Conservation (phyloP, 2,113 vertebrate species). For the Engystomops pustulosus region DNA sequence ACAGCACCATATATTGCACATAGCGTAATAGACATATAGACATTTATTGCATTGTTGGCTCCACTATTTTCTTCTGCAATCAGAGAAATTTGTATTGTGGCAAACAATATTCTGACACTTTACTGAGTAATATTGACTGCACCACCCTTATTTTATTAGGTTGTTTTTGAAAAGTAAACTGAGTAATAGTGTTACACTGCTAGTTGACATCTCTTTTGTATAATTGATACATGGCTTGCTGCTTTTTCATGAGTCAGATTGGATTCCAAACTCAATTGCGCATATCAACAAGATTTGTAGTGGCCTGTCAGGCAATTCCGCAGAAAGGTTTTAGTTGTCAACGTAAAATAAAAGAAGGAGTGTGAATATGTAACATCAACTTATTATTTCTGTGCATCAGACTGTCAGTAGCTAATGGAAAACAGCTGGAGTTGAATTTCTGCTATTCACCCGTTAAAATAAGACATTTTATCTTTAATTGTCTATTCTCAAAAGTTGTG, state of each 20-base stretch:
- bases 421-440: constrained; percentile 34
- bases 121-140: constrained; percentile 37
- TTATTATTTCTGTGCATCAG: constrained; percentile 52
- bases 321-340: constrained; percentile 53
- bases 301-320: constrained; percentile 44
- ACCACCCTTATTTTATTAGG: constrained; percentile 33
- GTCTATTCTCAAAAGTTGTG: background rate
- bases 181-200: constrained; percentile 49
- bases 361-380: constrained; percentile 53
- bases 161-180: constrained; percentile 41
- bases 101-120: background rate
- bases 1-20: too few species aligned
- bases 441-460: constrained; percentile 22
- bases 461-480: constrained; percentile 17
- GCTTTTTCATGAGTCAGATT: constrained; percentile 50
- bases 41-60: background rate
- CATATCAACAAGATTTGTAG: constrained; percentile 56
- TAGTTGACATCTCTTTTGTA: constrained; percentile 56
- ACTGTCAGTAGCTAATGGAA: constrained; percentile 52
- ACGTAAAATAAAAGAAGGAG: constrained; percentile 47
- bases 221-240: constrained; percentile 56
- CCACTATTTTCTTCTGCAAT: background rate
- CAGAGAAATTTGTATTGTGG: background rate
- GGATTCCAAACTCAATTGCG: constrained; percentile 55
- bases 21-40: too few species aligned